phyloP scores from a whole-genome alignment of 1,140 invertebrate genomes.

The Drosophila rufa region DNA sequence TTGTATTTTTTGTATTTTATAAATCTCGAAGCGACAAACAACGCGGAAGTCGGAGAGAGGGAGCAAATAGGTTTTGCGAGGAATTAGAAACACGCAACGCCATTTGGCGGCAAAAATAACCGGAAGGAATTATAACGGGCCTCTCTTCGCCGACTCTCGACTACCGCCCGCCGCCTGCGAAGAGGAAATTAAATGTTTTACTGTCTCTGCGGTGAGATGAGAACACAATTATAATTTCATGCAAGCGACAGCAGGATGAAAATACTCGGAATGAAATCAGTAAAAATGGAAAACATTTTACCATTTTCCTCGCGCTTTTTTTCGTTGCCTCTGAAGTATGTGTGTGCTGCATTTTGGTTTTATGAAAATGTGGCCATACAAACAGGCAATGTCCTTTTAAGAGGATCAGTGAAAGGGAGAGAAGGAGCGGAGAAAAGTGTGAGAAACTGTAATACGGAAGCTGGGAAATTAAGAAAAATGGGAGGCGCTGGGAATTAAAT shows the following conservation, averaged over 20 bases:
- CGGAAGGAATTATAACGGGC: conserved; percentile 77
- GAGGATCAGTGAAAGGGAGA: conserved; percentile 61
- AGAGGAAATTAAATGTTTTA: conserved; percentile 82
- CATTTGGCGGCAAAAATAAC: conserved; percentile 71
- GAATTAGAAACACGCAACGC: conserved; percentile 74
- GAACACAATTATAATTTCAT: conserved; percentile 76
- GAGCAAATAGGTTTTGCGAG: conserved; percentile 67
- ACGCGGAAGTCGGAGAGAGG: neutral
- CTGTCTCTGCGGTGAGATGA: conserved; percentile 71
- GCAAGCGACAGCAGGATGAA: conserved; percentile 41
- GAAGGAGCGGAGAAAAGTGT: conserved; percentile 16
- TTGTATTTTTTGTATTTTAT: conserved; percentile 18
- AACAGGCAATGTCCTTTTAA: conserved; percentile 50
- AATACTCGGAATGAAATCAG: conserved; percentile 65
- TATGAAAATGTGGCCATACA: conserved; percentile 41
- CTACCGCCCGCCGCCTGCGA: conserved; percentile 28
- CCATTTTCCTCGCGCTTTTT: conserved; percentile 17
- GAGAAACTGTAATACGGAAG: conserved; percentile 51
- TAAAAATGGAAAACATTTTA: conserved; percentile 62
- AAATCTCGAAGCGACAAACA: conserved; percentile 43
- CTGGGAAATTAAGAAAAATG: conserved; percentile 53
- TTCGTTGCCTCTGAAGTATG: conserved; percentile 1
- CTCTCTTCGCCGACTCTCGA: conserved; percentile 1
- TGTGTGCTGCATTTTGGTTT: conserved; percentile 66
- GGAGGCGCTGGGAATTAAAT: conserved; percentile 67